Percentiles rank a stretch among this genome's conserved stretches.
These are phyloP conservation scores for Atrina japonica DNA, from an alignment of 2,888 invertebrate genomes.

Conservation along the genomic window DNA sequence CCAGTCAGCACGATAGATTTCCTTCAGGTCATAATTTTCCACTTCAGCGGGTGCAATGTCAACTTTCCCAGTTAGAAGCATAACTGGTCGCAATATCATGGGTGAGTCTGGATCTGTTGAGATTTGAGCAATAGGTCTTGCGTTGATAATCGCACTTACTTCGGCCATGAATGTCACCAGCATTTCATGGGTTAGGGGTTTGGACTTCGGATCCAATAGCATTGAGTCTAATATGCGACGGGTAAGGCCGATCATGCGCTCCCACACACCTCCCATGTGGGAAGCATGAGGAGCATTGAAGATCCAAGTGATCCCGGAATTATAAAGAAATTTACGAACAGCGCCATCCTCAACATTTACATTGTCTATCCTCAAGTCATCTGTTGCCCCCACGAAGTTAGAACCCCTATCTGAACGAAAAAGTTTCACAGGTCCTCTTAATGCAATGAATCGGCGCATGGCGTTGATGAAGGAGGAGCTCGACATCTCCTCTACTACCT, in stretches of 20 bases:
- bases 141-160: slow-evolving; percentile 42
- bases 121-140: slow-evolving; percentile 38
- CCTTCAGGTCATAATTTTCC: not conserved
- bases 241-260: slow-evolving; percentile 44
- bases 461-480: slow-evolving; percentile 52
- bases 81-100: slow-evolving; percentile 19
- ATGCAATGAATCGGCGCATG: slow-evolving; percentile 40
- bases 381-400: slow-evolving; percentile 47
- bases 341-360: slow-evolving; percentile 37
- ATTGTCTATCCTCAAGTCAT: slow-evolving; percentile 17
- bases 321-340: slow-evolving; percentile 21
- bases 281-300: slow-evolving; percentile 50
- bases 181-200: slow-evolving; percentile 41
- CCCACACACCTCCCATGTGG: slow-evolving; percentile 50
- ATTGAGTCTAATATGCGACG: slow-evolving; percentile 46
- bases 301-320: slow-evolving; percentile 34
- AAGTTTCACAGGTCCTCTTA: slow-evolving; percentile 36
- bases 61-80: slow-evolving; percentile 25
- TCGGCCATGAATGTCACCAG: slow-evolving; percentile 45
- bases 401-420: slow-evolving; percentile 45
- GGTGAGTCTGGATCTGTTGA: slow-evolving; percentile 35
- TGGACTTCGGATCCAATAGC: slow-evolving; percentile 11
- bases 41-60: not conserved
- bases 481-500: slow-evolving; percentile 49
- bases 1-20: slow-evolving; percentile 24